phyloP scores from a whole-genome alignment of 2,888 invertebrate genomes.

The Sesia apiformis region DNA sequence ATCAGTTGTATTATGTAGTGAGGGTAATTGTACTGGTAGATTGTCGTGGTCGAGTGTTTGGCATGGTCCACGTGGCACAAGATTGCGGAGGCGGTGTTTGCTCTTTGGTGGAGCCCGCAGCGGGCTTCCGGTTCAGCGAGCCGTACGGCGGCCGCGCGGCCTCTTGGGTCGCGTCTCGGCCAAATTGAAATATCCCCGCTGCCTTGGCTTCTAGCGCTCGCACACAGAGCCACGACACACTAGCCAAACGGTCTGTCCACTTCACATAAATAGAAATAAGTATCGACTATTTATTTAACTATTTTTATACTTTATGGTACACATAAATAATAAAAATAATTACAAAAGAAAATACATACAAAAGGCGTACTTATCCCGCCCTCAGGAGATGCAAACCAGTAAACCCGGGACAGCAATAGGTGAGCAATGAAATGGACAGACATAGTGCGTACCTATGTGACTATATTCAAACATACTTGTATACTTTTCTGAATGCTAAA shows the following conservation, averaged over 20 bases:
- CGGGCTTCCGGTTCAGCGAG: constrained; percentile 70
- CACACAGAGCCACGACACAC: neutral
- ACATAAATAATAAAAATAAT: too few relatives aligned
- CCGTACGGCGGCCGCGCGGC: constrained; percentile 59
- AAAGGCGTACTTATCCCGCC: too few relatives aligned
- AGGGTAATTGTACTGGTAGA: constrained; percentile 59
- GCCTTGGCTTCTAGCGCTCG: constrained; percentile 31
- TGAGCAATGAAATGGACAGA: too few relatives aligned
- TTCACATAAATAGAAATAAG: neutral
- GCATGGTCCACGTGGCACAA: constrained; percentile 70
- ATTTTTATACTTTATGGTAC: too few relatives aligned
- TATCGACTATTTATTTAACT: too few relatives aligned
- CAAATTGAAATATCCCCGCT: constrained; percentile 70
- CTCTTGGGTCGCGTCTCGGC: constrained; percentile 68
- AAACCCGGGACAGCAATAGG: too few relatives aligned
- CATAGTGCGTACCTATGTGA: too few relatives aligned
- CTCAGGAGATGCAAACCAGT: too few relatives aligned
- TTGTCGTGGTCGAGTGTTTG: constrained; percentile 62
- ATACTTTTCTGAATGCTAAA: too few relatives aligned
- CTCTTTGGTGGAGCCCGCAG: constrained; percentile 68
- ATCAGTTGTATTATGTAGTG: constrained; percentile 22
- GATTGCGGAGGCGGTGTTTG: constrained; percentile 72
- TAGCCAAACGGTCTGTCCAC: neutral
- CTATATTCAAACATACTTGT: too few relatives aligned
- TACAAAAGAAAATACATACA: too few relatives aligned